Evolutionary conservation across 1,140 invertebrate genomes (phyloP).

Genomic region (Platorchestia sp.): DNA sequence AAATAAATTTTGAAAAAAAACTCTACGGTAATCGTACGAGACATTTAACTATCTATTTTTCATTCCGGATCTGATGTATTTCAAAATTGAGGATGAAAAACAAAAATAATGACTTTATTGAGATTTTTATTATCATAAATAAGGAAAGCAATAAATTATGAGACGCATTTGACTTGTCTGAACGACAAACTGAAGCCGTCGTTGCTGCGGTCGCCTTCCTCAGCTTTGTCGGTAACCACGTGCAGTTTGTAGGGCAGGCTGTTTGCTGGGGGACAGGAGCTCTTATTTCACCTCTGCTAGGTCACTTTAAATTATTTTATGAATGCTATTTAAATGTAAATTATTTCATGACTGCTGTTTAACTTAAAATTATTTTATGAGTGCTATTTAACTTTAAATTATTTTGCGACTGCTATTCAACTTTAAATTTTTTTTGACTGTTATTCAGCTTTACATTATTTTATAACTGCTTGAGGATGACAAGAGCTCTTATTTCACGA

Average conservation of each 20-base stretch:
- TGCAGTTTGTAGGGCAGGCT: constrained; percentile 23
- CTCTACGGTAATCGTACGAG: neutral
- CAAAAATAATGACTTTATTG: neutral
- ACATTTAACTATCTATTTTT: neutral
- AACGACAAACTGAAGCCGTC: constrained; percentile 22
- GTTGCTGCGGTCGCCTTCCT: constrained; percentile 5
- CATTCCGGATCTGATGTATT: neutral
- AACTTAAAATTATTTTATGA: neutral
- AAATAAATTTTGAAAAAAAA: neutral
- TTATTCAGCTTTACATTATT: too few relatives aligned
- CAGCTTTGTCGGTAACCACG: constrained; percentile 22
- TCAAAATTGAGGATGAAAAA: neutral
- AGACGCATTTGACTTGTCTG: constrained; percentile 33
- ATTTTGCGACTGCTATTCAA: neutral
- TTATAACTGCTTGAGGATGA: too few relatives aligned
- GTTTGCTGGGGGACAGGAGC: neutral
- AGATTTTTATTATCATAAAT: neutral
- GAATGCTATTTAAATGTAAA: too few relatives aligned
- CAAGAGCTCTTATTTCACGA: too few relatives aligned
- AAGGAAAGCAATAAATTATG: constrained; percentile 5
- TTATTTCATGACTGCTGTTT: neutral
- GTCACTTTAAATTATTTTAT: neutral
- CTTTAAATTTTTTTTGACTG: neutral
- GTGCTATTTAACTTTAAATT: too few relatives aligned
- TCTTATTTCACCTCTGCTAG: neutral